Base-by-base conservation (phyloP, 1,140 invertebrate genomes). In the Microplitis mediator region DNA sequence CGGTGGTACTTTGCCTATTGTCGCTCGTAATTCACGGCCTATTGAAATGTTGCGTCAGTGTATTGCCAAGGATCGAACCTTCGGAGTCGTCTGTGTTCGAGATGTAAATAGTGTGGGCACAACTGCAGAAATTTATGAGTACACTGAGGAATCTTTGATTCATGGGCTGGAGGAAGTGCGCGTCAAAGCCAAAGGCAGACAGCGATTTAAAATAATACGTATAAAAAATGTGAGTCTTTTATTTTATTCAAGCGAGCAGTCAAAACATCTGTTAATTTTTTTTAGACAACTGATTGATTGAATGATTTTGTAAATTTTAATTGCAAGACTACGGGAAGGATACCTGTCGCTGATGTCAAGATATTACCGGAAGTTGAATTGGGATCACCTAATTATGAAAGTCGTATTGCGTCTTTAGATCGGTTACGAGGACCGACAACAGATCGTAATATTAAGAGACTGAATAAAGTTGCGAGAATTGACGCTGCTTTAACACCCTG, bases 111-210 rank as follows among this genome's bases (percentile, higher is more conserved):
- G 76, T 51, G 83, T 92, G 70, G 92, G 92, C 16, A 92, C 91
- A 32, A 92, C 92, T n/a, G 92, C 91, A n/a, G 92, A 93, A 83
- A 91, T 93, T 35, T 91, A 91, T 74, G 91, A 91, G 69, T 91
- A 90, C 74, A 87, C 87, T 72, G 86, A 90, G 73, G 89, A 64
- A 71, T 58, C n/a, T 58, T 4, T 8, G 4, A 23, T 31, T 4
- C 56, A 63, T 50, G 75, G 75, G 35, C 39, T 63, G 9, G 69
- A 78, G 56, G 84, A 81, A 36, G 86, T 90, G 71, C 77, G 81
- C 39, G 85, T 90, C 9, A 91, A 92, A 83, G 91, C 92, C 3
- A 90, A 89, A 81, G 92, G 91, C 31, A 80, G 92, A 54, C 92
- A 93, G 74, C 83, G 92, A n/a, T 93, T 93, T 81, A 85, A 88